A percentile compares a stretch with the other conserved stretches of the same genome.
phyloP scores from a whole-genome alignment of 2,888 invertebrate species.

The Drosophila bunnanda region DNA sequence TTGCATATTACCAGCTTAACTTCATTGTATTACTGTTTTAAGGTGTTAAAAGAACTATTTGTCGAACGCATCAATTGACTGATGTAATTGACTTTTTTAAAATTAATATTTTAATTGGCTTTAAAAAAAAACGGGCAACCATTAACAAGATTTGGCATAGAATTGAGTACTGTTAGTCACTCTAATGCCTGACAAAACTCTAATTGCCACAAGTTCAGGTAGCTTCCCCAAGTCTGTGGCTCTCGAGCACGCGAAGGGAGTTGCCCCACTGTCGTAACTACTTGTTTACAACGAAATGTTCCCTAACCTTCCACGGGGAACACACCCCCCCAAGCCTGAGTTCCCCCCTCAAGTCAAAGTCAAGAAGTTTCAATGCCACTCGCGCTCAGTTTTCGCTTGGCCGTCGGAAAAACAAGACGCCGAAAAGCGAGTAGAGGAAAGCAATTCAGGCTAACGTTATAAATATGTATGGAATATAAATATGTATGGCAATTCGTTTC shows the following conservation, averaged over 20 bases:
- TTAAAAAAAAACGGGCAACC: slow-evolving; percentile 46
- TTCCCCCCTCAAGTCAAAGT: slow-evolving; percentile 9
- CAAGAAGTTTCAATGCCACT: slow-evolving; percentile 63
- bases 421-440: slow-evolving; percentile 28
- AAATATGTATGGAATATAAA: slow-evolving; percentile 55
- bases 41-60: too few species aligned
- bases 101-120: slow-evolving; percentile 57
- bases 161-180: neutral
- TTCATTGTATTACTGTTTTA: too few species aligned
- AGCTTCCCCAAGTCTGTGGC: neutral
- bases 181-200: slow-evolving; percentile 44
- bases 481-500: slow-evolving; percentile 10
- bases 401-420: neutral
- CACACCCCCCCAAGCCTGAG: neutral
- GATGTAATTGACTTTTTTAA: slow-evolving; percentile 47
- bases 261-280: slow-evolving; percentile 6
- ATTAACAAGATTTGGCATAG: slow-evolving; percentile 25
- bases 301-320: slow-evolving; percentile 4
- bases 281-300: slow-evolving; percentile 52
- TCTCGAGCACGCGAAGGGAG: slow-evolving; percentile 9
- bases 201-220: slow-evolving; percentile 58
- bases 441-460: slow-evolving; percentile 44
- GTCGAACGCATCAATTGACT: too few species aligned
- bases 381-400: slow-evolving; percentile 45
- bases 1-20: too few species aligned